A percentile compares a stretch with the other conserved stretches of the same genome.
Conservation (phyloP, 2,113 vertebrate genomes). For the Hystrix cristata region DNA sequence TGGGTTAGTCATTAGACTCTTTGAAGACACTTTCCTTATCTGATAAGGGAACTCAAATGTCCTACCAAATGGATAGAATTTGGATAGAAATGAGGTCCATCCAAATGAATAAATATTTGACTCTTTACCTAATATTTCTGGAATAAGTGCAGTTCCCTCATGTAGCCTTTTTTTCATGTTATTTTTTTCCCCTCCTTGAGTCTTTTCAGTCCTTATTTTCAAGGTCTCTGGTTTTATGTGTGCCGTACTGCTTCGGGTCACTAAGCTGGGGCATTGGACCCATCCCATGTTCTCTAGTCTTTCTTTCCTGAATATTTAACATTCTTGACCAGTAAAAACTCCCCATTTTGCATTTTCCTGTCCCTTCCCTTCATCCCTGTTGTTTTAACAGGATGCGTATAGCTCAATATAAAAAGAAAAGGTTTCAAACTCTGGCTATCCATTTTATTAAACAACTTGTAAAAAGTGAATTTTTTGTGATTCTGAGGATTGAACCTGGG, state of each 20-base stretch:
- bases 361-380: neutral
- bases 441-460: neutral
- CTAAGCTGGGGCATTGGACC: neutral
- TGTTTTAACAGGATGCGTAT: neutral
- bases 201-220: neutral
- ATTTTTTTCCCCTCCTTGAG: neutral
- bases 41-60: constrained; percentile 34
- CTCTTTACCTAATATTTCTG: constrained; percentile 30
- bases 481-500: neutral
- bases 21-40: constrained; percentile 21
- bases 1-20: neutral
- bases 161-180: neutral
- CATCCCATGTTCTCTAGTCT: neutral
- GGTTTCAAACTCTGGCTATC: neutral
- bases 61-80: neutral
- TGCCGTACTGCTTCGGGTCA: constrained; percentile 1
- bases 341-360: constrained; percentile 2
- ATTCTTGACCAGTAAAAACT: neutral
- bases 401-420: neutral
- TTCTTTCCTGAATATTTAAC: constrained; percentile 7
- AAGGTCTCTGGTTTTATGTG: neutral
- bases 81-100: constrained; percentile 26
- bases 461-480: neutral
- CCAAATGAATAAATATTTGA: constrained; percentile 44
- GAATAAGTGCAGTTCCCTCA: neutral